Evolutionary conservation across 1,140 invertebrate species (phyloP).

Genomic region (Oryctes rhinoceros): DNA sequence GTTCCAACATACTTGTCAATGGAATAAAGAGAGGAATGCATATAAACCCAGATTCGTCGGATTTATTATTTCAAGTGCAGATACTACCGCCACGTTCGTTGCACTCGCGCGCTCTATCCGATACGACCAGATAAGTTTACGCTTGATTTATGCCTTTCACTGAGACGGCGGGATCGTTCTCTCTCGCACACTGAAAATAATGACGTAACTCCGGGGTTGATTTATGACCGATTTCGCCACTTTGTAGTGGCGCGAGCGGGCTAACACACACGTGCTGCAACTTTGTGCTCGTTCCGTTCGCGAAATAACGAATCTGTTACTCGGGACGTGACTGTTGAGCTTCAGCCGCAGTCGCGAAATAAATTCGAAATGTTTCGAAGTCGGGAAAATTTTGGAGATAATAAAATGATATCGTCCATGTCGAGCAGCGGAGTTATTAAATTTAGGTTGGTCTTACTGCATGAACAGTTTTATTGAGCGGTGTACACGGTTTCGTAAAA

Average conservation of each 20-base stretch:
- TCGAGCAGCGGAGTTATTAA: too few species aligned
- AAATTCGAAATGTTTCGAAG: too few species aligned
- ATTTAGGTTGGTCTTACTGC: too few species aligned
- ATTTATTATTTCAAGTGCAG: conserved; percentile 36
- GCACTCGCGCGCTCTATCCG: conserved; percentile 20
- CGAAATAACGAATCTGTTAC: conserved; percentile 9
- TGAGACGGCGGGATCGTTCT: not conserved
- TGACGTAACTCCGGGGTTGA: conserved; percentile 20
- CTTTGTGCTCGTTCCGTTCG: not conserved
- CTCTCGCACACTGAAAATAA: conserved; percentile 22
- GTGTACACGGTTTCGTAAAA: too few species aligned
- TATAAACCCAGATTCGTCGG: conserved; percentile 12
- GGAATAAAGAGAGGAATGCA: not conserved
- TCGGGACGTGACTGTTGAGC: not conserved
- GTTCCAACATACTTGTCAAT: not conserved
- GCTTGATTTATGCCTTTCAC: conserved; percentile 14
- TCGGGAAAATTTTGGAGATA: too few species aligned
- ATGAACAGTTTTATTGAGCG: too few species aligned
- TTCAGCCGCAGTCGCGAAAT: too few species aligned
- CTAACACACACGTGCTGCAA: conserved; percentile 4
- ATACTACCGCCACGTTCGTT: not conserved
- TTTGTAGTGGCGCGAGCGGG: not conserved
- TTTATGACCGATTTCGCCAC: conserved; percentile 17
- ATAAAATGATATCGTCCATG: too few species aligned
- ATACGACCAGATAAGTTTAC: conserved; percentile 17